phyloP scores from a whole-genome alignment of 92 coral and sea anemone species.

The Blastomussa wellsi region DNA sequence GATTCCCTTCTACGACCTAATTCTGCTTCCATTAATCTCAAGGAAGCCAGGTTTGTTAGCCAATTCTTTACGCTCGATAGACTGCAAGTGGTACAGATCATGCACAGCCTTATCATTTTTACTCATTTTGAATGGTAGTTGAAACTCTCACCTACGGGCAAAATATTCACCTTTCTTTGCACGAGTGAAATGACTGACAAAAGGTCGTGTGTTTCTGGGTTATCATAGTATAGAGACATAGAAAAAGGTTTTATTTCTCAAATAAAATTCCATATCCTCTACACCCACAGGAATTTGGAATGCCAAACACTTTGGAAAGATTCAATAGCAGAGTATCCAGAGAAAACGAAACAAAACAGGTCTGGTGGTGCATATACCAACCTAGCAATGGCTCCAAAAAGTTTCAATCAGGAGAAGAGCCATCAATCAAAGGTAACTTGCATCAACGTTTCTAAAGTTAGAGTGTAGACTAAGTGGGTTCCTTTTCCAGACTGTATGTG shows the following conservation, averaged over 20 bases:
- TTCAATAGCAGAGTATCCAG: background rate
- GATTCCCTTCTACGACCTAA: background rate
- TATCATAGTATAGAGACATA: too few relatives aligned
- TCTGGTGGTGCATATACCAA: background rate
- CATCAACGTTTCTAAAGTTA: background rate
- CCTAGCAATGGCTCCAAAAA: conserved; percentile 1
- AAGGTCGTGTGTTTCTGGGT: too few relatives aligned
- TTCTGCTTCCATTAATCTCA: background rate
- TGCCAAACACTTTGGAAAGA: background rate
- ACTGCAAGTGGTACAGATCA: too few relatives aligned
- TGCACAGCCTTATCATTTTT: too few relatives aligned
- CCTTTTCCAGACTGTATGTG: too few relatives aligned
- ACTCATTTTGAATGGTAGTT: too few relatives aligned
- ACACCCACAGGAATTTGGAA: background rate
- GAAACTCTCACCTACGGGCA: too few relatives aligned
- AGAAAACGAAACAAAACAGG: conserved; percentile 2
- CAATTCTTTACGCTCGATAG: background rate
- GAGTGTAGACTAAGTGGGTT: too few relatives aligned
- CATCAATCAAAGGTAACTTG: conserved; percentile 17
- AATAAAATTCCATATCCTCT: background rate
- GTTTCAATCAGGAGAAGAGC: background rate
- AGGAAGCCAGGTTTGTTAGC: conserved; percentile 21
- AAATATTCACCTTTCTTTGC: too few relatives aligned
- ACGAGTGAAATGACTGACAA: too few relatives aligned
- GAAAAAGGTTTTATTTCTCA: too few relatives aligned